Base-by-base conservation (phyloP, 2,113 vertebrate species). In the Murina feae region DNA sequence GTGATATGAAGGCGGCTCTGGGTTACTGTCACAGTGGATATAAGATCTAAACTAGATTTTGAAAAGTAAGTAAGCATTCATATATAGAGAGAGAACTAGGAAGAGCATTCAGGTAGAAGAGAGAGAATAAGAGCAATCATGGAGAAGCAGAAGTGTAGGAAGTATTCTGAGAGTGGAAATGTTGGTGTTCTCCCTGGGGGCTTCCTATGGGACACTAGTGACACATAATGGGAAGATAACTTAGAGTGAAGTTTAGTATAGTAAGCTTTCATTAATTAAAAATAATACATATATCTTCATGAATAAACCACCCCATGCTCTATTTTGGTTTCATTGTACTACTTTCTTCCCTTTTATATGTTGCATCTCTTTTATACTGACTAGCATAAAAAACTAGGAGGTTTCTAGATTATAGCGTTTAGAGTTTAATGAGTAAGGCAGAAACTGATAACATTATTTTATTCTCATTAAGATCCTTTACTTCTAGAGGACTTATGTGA, bases 391-490 rank as follows among this genome's bases (percentile, higher is more conserved):
- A 97, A 32, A 10, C 65, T 94, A 90, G 14, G 32, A 80, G 35
- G 2, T 5, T 37, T 23, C 39, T 35, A 93, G 32, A 91, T 90
- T 94, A 89, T 21, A 89, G n/a, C 35, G 35, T 96, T 60, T 83
- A 25, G 51, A 94, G 35, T 80, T 86, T 86, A 98, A 95, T 93
- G 85, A 83, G 37, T 86, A 49, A 0, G 1, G 65, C 55, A 91
- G 53, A 96, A 97, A 96, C 78, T 83, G 51, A 93, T 89, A 90
- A 28, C 60, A 53, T 94, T 93, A 94, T 44, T 96, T 51, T 65
- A 81, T 86, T 90, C 84, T 95, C 30, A 0, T 96, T 96, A 93
- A 96, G 87, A 69, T 79, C 63, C 58, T 96, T 96, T 95, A 96
- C 86, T 80, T 95, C 39, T 91, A 71, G 58, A 55, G 63, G 63